Evolutionary conservation across 2,113 vertebrate genomes (phyloP).

Genomic region (Prolemur simus): DNA sequence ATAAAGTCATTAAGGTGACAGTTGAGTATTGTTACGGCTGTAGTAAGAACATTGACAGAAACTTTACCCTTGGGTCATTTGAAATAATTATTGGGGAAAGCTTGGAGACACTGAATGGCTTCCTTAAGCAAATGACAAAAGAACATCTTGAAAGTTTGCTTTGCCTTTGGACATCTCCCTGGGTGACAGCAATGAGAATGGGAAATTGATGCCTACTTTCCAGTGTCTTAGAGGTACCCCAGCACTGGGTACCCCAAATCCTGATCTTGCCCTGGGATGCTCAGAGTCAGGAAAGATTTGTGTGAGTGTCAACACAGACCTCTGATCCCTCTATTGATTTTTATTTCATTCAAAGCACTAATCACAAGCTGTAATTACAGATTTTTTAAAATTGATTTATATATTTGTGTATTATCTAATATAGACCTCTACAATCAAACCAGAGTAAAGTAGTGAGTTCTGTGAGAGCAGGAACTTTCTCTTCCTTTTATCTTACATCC

Average conservation of each 20-base stretch:
- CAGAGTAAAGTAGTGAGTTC: neutral
- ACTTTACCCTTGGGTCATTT: conserved; percentile 68
- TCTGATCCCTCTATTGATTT: neutral
- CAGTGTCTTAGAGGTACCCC: neutral
- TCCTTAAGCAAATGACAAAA: conserved; percentile 15
- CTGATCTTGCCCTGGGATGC: neutral
- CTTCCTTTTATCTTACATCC: neutral
- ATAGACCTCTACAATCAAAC: neutral
- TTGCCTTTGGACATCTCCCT: neutral
- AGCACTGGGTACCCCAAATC: neutral
- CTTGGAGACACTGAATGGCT: conserved; percentile 54
- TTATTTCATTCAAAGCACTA: conserved; percentile 3
- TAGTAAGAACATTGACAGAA: neutral
- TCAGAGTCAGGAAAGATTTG: neutral
- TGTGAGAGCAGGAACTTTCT: neutral
- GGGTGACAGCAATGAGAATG: neutral
- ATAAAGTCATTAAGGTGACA: conserved; percentile 72
- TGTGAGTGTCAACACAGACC: neutral
- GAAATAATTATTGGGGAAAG: conserved; percentile 73
- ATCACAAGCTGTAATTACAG: neutral
- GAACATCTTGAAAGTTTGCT: conserved; percentile 2
- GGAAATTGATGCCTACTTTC: neutral
- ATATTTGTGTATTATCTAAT: neutral
- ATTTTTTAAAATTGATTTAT: neutral
- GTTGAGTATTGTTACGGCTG: conserved; percentile 38